Evolutionary conservation across 2,797 vertebrate genomes (phyloP), one percentile per base, ranked within the genome.

Genomic region (Paguma larvata): DNA sequence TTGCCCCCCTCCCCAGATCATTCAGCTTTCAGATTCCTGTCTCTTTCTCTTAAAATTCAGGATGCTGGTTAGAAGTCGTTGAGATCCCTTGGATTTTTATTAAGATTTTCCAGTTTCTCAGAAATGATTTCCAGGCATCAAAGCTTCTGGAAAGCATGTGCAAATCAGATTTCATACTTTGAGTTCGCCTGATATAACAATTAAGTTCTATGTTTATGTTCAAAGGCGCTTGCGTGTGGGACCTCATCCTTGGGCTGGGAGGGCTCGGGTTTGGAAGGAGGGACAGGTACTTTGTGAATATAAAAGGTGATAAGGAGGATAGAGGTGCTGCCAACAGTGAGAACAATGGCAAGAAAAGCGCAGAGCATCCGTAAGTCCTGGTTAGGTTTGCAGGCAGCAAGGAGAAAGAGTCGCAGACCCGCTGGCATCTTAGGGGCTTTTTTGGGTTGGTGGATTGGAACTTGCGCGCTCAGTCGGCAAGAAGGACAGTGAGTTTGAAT

Each of bases 111-210:
- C 8, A 14, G 0, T 56, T 73, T 91, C 77, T 91, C 65, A 68
- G 19, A 62, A 46, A 25, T 41, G 19, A 85, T 44, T 44, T 62
- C 44, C 2, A 41, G 62, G n/a, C n/a, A 46, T 19, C 6, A 34
- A 15, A 79, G 62, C 48, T 41, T 73, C 68, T 79, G 19, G 34
- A 80, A 38, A 82, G 30, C 68, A 30, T 7, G 19, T 59, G 34
- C 3, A 16, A 67, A 21, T 44, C 59, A 6, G 79, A 23, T 51
- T 70, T 63, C 14, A 1, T 15, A 12, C 25, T 3, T n/a, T 16
- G 1, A 5, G 18, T 56, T 41, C 19, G 38, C 5, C 79, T 59
- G 63, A 4, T 5, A 0, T 5, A 44, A n/a, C 32, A 11, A 8
- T 21, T 27, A 51, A 4, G 32, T 44, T 41, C 6, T 16, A 16